Evolutionary conservation across 2,113 vertebrate genomes (phyloP), one percentile per base, ranked within the genome.

Genomic region (Myotis davidii): DNA sequence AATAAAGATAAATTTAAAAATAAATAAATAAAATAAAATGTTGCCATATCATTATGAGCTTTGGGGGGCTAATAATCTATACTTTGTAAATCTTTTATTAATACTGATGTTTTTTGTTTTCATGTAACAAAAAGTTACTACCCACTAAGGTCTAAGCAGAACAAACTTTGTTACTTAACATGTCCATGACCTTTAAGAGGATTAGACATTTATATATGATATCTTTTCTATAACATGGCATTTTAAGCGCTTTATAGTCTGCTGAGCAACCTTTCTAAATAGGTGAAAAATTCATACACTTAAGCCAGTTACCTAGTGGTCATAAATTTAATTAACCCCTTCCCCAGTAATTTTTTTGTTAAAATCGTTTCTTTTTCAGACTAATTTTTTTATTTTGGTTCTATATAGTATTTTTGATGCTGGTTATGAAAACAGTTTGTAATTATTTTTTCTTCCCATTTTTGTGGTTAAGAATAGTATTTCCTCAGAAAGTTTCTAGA

Each of bases 291-390:
- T 48, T 45, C 34, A 90, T 45, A 86, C 39, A 86, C 27, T 89
- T 90, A 93, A 61, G 17, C 21, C 65, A 89, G 45, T 79, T 94
- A 91, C 27, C 11, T 54, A 54, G 67, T 69, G 65, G 5, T 34
- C 76, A 69, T 90, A 61, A 81, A 74, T 74, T 81, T 88, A 73
- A 91, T 94, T 88, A n/a, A n/a, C n/a, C n/a, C n/a, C n/a, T n/a
- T n/a, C n/a, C n/a, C n/a, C n/a, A n/a, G n/a, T n/a, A n/a, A n/a
- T n/a, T n/a, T n/a, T n/a, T n/a, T n/a, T n/a, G n/a, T n/a, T n/a
- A n/a, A n/a, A n/a, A n/a, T n/a, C n/a, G n/a, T n/a, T n/a, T n/a
- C n/a, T n/a, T n/a, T n/a, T n/a, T n/a, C n/a, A n/a, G n/a, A n/a
- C n/a, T n/a, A n/a, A n/a, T n/a, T n/a, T n/a, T n/a, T n/a, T n/a